phyloP scores from a whole-genome alignment of 2,888 invertebrate species.

The Acronicta alni region DNA sequence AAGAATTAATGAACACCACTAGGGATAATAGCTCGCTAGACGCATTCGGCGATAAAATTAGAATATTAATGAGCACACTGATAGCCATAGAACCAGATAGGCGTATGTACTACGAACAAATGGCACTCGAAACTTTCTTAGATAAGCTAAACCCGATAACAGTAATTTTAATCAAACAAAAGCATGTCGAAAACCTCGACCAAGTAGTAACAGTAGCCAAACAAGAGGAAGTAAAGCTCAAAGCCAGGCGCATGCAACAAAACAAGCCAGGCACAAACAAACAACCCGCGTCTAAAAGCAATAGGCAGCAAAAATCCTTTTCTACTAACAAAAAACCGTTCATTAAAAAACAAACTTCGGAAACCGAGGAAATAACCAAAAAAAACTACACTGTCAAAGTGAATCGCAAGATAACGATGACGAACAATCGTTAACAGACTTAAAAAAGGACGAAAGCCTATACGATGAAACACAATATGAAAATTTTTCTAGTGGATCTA shows the following conservation, averaged over 20 bases:
- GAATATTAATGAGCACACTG: conserved; percentile 6
- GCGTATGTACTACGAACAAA: conserved; percentile 44
- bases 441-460: too few relatives aligned
- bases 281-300: too few relatives aligned
- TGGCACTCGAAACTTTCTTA: conserved; percentile 43
- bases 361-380: too few relatives aligned
- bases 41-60: conserved; percentile 37
- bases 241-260: conserved; percentile 7
- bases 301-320: too few relatives aligned
- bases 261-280: background rate
- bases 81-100: conserved; percentile 21
- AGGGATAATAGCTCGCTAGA: conserved; percentile 24
- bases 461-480: conserved; percentile 18
- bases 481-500: conserved; percentile 40
- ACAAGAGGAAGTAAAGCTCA: conserved; percentile 46
- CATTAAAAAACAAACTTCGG: too few relatives aligned
- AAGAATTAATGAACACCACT: conserved; percentile 34
- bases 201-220: conserved; percentile 45
- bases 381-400: conserved; percentile 24
- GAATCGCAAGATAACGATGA: background rate
- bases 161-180: conserved; percentile 40
- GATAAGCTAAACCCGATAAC: conserved; percentile 49
- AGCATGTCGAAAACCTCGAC: conserved; percentile 35
- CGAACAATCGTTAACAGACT: too few relatives aligned
- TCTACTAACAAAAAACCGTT: too few relatives aligned